Conservation (phyloP, 2,888 invertebrate genomes). For the Linnaemya tessellans region DNA sequence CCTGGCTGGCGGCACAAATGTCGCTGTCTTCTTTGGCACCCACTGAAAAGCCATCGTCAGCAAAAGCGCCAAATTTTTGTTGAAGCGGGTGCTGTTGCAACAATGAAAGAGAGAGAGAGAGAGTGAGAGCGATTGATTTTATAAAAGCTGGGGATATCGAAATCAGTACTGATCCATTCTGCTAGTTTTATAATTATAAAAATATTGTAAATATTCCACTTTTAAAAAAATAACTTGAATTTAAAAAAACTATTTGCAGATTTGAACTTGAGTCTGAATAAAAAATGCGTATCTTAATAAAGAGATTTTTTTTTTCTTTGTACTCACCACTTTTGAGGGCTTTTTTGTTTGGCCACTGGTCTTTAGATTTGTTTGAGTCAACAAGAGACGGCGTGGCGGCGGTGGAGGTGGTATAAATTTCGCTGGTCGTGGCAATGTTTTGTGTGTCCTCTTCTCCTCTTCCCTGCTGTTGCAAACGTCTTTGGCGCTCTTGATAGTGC, state of each 20-base stretch:
- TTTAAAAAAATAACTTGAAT: too few species aligned
- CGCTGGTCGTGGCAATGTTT: slow-evolving; percentile 77
- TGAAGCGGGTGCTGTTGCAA: slow-evolving; percentile 75
- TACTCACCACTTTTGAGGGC: slow-evolving; percentile 75
- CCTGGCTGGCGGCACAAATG: slow-evolving; percentile 77
- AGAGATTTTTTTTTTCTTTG: not conserved
- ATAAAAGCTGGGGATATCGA: too few species aligned
- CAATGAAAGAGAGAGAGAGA: not conserved
- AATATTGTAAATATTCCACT: too few species aligned
- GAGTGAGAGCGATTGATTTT: not conserved
- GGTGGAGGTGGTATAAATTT: slow-evolving; percentile 80
- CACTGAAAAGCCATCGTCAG: slow-evolving; percentile 84
- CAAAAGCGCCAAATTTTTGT: slow-evolving; percentile 83
- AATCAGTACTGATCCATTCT: too few species aligned
- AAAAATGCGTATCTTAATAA: too few species aligned
- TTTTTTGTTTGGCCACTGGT: slow-evolving; percentile 73
- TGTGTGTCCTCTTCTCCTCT: slow-evolving; percentile 69
- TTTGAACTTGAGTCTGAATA: too few species aligned
- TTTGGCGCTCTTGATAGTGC: slow-evolving; percentile 81
- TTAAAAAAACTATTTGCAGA: too few species aligned
- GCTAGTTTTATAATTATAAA: too few species aligned
- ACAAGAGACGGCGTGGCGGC: slow-evolving; percentile 82
- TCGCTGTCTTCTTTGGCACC: slow-evolving; percentile 82
- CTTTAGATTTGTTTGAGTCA: slow-evolving; percentile 81
- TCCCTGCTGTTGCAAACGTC: slow-evolving; percentile 74